Conservation (phyloP, 1,140 invertebrate genomes). For the Nebria ingens region DNA sequence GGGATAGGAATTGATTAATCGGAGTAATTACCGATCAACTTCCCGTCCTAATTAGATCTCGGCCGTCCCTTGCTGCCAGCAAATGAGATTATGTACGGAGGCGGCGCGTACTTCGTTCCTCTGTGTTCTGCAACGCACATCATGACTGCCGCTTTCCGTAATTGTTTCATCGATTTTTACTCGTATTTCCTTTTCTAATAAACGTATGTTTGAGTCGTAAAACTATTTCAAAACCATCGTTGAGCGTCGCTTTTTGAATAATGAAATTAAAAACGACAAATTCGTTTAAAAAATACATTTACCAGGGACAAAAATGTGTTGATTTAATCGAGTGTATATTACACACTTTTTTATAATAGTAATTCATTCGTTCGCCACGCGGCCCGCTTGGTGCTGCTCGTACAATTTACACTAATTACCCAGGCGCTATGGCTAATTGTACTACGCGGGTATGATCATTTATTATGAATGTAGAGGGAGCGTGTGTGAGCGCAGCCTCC, state of each 20-base stretch:
- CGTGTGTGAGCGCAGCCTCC: not conserved
- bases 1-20: slow-evolving; percentile 31
- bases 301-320: too few species aligned
- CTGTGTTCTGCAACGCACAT: slow-evolving; percentile 20
- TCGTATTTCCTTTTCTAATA: not conserved
- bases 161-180: slow-evolving; percentile 35
- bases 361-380: slow-evolving; percentile 19
- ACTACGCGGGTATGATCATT: slow-evolving; percentile 19
- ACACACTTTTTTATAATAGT: too few species aligned
- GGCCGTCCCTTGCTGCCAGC: slow-evolving; percentile 27
- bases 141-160: too few species aligned
- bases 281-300: too few species aligned
- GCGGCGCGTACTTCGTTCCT: slow-evolving; percentile 14
- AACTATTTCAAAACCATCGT: not conserved
- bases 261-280: too few species aligned
- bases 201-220: not conserved
- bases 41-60: slow-evolving; percentile 36
- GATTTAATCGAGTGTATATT: too few species aligned
- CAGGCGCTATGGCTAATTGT: slow-evolving; percentile 37
- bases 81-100: slow-evolving; percentile 33
- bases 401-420: slow-evolving; percentile 41
- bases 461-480: slow-evolving; percentile 13
- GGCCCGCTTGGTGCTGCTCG: too few species aligned
- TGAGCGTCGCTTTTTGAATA: too few species aligned
- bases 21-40: slow-evolving; percentile 35